phyloP scores from a whole-genome alignment of 2,888 invertebrate species.

The Isoperla grammatica region DNA sequence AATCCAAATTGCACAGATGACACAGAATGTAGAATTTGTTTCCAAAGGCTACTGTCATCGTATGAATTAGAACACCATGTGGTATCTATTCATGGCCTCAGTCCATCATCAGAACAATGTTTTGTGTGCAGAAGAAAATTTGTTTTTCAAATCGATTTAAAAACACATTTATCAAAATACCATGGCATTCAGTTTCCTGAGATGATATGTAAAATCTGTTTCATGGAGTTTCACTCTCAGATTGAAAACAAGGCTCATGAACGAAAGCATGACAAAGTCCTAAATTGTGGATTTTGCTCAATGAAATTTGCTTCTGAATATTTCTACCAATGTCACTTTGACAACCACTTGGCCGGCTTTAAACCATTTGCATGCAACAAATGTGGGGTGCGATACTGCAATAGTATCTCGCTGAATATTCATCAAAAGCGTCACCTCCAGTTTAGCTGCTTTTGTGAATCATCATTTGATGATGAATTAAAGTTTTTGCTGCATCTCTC shows the following conservation, averaged over 20 bases:
- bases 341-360: conserved; percentile 17
- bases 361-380: conserved; percentile 23
- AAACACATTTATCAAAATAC: conserved; percentile 20
- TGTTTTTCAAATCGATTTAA: conserved; percentile 14
- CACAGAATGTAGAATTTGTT: conserved; percentile 19
- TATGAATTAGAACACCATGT: conserved; percentile 21
- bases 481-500: conserved; percentile 18
- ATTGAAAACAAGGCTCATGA: conserved; percentile 29
- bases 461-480: conserved; percentile 8
- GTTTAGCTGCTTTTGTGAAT: conserved; percentile 17
- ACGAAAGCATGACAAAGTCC: conserved; percentile 27
- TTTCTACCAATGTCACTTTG: conserved; percentile 20
- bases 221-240: conserved; percentile 27
- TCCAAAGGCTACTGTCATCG: conserved; percentile 15
- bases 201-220: conserved; percentile 28
- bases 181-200: conserved; percentile 30
- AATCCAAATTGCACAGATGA: conserved; percentile 13
- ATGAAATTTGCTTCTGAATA: conserved; percentile 24
- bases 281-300: conserved; percentile 22
- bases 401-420: not conserved
- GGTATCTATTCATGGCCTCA: not conserved
- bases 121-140: conserved; percentile 29
- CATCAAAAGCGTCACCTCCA: conserved; percentile 17
- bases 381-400: conserved; percentile 26
- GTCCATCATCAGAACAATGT: conserved; percentile 20